Base-by-base conservation (phyloP, 1,140 invertebrate species). In the Pseudomyrmex sp. region DNA sequence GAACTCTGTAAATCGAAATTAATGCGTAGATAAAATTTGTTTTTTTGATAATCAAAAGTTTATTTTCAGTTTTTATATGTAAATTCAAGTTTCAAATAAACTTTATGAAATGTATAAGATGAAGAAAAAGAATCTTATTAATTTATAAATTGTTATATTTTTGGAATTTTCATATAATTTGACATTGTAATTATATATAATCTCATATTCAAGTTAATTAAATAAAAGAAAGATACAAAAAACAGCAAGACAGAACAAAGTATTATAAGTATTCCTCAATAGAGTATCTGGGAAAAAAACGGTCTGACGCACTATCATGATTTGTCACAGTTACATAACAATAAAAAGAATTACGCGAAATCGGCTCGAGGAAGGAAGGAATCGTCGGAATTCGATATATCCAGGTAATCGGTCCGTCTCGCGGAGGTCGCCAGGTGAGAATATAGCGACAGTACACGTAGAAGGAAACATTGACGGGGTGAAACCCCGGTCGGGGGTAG, bases 401-500 rank as follows among this genome's bases (percentile, higher is more conserved):
- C 62, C 63, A 72, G 9, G 50, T 63, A 83, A 87, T 79, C 85
- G 68, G 70, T 48, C 62, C 58, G 73, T 70, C 35, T 70, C 84
- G 75, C 35, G 74, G 61, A 85, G 63, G 77, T 68, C 68, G 74
- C 58, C 88, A 89, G 86, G 80, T 85, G 83, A 88, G 85, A 44
- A 73, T 75, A 35, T 52, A 52, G 46, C 44, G 46, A n/a, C 74
- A 62, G 68, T 20, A 82, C 18, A 58, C 48, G 7, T 5, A 62
- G 61, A 69, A 63, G 65, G 23, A 66, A 23, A 35, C 44, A 26
- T n/a, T 44, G 65, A 90, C 56, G 61, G 89, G 77, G 82, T 84
- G 87, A 86, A 68, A 72, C 56, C 56, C 26, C 23, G 63, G 66
- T 80, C 73, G 88, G 79, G 85, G 89, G 88, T 86, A 90, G 91